Base-by-base conservation (phyloP, 1,140 invertebrate genomes). In the Drosophila ohnishii region DNA sequence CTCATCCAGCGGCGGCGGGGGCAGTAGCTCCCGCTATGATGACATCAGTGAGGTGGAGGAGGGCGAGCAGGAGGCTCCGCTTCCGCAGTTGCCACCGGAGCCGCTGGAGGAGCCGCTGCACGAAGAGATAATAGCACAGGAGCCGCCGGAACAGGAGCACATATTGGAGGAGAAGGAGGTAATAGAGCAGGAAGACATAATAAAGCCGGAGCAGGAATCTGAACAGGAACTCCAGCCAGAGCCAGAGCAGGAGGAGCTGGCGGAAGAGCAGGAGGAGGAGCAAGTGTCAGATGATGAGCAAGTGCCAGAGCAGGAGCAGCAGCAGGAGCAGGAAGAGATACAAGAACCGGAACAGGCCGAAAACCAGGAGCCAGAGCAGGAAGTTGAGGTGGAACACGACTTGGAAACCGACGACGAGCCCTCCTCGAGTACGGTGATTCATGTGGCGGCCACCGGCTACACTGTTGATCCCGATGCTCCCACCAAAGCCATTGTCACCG, bases 401-500 rank as follows among this genome's bases (percentile, higher is more conserved):
- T 5, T 37, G 10, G 53, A 69, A 6, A 71, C 44, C 5, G 67
- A 71, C n/a, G 69, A 72, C 13, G 53, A 59, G 1, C 66, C 65
- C 10, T 59, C 67, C 6, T 19, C 37, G 3, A 50, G 57, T 0
- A 71, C 65, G 5, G 66, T 72, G 1, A 70, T 71, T 10, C 34
- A 32, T 14, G 44, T 71, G 44, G 16, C 44, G 9, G 13, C 69
- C 22, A 30, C 30, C 22, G 42, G 47, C 6, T 66, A 32, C 14
- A 34, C n/a, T 8, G 16, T 58, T 5, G 61, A 67, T 40, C 64
- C 69, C 10, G 40, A 71, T 28, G 69, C 69, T 0, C 69, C 69
- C 9, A 28, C 66, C 30, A 72, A 72, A 7, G 51, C 69, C 35
- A 72, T 72, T 11, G 40, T 72, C n/a, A 72, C 69, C 35, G 66